Conservation (phyloP, 1,140 invertebrate species). For the Archivesica marissinica region DNA sequence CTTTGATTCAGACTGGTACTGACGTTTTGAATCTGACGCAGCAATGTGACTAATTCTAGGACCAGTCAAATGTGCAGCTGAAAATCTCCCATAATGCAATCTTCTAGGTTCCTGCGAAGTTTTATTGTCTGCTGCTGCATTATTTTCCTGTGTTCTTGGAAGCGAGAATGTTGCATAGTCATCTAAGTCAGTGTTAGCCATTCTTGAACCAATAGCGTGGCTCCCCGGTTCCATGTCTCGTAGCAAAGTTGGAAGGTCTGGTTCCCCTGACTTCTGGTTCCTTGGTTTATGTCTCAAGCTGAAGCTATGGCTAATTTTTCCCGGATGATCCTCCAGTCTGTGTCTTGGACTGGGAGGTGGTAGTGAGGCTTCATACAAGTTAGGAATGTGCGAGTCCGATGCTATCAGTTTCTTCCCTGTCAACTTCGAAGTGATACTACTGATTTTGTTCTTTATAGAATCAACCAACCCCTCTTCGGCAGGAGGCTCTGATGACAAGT, state of each 20-base stretch:
- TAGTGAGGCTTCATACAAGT: slow-evolving; percentile 3
- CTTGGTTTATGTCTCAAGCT: slow-evolving; percentile 27
- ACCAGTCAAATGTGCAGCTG: slow-evolving; percentile 13
- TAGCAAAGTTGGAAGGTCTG: slow-evolving; percentile 36
- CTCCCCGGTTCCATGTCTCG: slow-evolving; percentile 51
- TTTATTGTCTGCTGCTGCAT: not conserved
- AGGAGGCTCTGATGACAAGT: not conserved
- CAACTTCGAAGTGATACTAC: slow-evolving; percentile 35
- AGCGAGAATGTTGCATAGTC: slow-evolving; percentile 57
- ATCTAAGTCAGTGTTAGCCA: slow-evolving; percentile 59
- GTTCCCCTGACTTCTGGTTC: slow-evolving; percentile 3
- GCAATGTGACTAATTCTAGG: slow-evolving; percentile 4
- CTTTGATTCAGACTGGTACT: slow-evolving; percentile 38
- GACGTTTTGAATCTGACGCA: not conserved
- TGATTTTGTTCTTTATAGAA: slow-evolving; percentile 50
- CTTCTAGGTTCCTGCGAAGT: not conserved
- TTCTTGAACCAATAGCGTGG: slow-evolving; percentile 56
- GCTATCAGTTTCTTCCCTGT: slow-evolving; percentile 24
- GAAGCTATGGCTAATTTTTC: slow-evolving; percentile 37
- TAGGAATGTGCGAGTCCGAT: not conserved
- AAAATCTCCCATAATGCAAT: slow-evolving; percentile 58
- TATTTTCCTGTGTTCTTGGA: not conserved
- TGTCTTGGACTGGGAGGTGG: not conserved
- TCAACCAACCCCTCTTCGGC: slow-evolving; percentile 46
- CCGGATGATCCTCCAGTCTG: slow-evolving; percentile 38